Conservation (phyloP, 2,888 invertebrate species). For the Boloria euphrosyne region DNA sequence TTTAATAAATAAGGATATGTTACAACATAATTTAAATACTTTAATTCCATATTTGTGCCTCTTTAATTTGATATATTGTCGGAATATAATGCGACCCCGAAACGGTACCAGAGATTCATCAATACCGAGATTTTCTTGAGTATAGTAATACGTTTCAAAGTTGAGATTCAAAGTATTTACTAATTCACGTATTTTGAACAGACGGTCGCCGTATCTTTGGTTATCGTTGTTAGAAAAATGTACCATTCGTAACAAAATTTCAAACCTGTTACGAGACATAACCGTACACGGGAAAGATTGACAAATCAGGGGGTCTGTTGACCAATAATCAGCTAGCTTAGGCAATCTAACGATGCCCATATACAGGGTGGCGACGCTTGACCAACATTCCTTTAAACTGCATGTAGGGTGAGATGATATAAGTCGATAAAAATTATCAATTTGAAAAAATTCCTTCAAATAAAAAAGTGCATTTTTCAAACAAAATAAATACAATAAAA, state of each 20-base stretch:
- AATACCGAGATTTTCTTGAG: slow-evolving; percentile 28
- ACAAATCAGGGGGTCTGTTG: slow-evolving; percentile 26
- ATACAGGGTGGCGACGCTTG: no score
- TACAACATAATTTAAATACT: slow-evolving; percentile 42
- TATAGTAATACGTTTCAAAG: slow-evolving; percentile 25
- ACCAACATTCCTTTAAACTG: no score
- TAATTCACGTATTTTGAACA: slow-evolving; percentile 31
- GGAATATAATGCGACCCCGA: slow-evolving; percentile 38
- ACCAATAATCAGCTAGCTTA: slow-evolving; percentile 33
- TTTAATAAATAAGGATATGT: no score
- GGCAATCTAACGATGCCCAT: slow-evolving; percentile 41
- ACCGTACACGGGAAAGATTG: slow-evolving; percentile 24
- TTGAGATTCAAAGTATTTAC: slow-evolving; percentile 22
- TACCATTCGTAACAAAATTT: slow-evolving; percentile 22
- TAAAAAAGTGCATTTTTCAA: no score
- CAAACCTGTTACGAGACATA: slow-evolving; percentile 27
- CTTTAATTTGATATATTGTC: slow-evolving; percentile 40
- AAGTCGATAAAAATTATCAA: no score
- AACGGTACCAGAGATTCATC: slow-evolving; percentile 39
- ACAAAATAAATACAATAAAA: no score
- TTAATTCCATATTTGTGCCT: slow-evolving; percentile 43
- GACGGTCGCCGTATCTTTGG: slow-evolving; percentile 23
- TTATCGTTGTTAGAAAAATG: slow-evolving; percentile 33
- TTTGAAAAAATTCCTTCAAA: no score
- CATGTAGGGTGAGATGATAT: no score